These are phyloP conservation scores for Leptogaster cylindrica DNA, from an alignment of 2,888 invertebrate genomes.

Conservation along the genomic window DNA sequence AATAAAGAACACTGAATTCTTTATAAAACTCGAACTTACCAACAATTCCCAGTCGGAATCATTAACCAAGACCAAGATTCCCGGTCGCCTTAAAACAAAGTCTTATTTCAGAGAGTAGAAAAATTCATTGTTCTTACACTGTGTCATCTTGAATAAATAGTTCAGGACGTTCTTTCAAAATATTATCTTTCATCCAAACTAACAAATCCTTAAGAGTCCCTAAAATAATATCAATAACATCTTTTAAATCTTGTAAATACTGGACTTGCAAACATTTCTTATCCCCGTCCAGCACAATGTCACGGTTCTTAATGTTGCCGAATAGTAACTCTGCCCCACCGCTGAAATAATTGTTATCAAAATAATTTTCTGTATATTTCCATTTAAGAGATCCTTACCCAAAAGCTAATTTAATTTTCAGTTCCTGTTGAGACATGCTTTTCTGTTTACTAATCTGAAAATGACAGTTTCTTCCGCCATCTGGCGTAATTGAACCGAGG, in stretches of 20 bases:
- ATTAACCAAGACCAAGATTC: slow-evolving; percentile 92
- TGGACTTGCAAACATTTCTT: slow-evolving; percentile 58
- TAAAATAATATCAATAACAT: slow-evolving; percentile 54
- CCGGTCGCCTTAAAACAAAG: slow-evolving; percentile 69
- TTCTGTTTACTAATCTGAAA: slow-evolving; percentile 1
- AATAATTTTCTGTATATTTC: background rate
- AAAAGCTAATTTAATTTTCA: slow-evolving; percentile 56
- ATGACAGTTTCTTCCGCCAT: too few species aligned
- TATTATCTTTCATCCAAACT: slow-evolving; percentile 83
- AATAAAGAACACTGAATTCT: background rate
- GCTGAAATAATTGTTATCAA: slow-evolving; percentile 63
- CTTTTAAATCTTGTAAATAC: slow-evolving; percentile 48
- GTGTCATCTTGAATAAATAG: slow-evolving; percentile 65
- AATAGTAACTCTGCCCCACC: slow-evolving; percentile 93
- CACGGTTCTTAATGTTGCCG: slow-evolving; percentile 77
- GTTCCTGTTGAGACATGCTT: slow-evolving; percentile 46
- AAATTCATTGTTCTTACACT: slow-evolving; percentile 55
- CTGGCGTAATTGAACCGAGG: too few species aligned
- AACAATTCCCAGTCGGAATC: slow-evolving; percentile 95
- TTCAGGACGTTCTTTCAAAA: slow-evolving; percentile 84
- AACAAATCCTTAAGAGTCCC: slow-evolving; percentile 78
- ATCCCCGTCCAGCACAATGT: slow-evolving; percentile 69
- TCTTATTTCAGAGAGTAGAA: background rate
- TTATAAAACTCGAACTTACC: slow-evolving; percentile 62
- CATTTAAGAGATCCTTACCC: slow-evolving; percentile 50